Conservation (phyloP, 2,888 invertebrate species). For the Pyrrhosoma nymphula region DNA sequence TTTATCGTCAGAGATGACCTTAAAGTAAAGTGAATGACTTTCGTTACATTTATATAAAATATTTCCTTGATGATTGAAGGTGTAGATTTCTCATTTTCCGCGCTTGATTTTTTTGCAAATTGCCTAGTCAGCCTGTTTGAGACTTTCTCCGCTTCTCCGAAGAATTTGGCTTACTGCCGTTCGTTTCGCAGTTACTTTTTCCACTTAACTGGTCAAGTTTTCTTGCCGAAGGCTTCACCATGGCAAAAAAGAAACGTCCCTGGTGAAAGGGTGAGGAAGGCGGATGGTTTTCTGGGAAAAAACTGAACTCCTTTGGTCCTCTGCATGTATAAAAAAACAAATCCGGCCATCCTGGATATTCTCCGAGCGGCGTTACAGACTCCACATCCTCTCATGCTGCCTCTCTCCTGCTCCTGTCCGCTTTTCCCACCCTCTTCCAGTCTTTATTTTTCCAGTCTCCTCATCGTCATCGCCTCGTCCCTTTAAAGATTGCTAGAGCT, state of each 20-base stretch:
- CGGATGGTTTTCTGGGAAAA: neutral
- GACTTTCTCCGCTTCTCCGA: no score
- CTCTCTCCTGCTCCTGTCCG: neutral
- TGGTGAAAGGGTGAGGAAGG: neutral
- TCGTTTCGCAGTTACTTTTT: neutral
- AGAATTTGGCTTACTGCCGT: no score
- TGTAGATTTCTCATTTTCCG: no score
- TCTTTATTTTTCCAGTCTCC: neutral
- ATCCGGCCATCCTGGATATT: neutral
- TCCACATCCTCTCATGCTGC: neutral
- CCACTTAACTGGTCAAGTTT: neutral
- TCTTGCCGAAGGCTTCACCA: neutral
- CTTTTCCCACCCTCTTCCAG: neutral
- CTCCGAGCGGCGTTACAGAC: neutral
- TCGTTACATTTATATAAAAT: no score
- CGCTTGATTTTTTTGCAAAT: no score
- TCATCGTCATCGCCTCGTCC: neutral
- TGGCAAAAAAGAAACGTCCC: neutral
- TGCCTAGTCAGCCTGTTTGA: no score
- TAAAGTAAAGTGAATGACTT: no score
- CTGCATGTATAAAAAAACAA: neutral
- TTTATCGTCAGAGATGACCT: no score
- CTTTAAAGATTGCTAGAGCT: neutral
- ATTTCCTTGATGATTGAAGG: no score
- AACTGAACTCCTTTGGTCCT: neutral